Evolutionary conservation across 2,888 invertebrate genomes (phyloP).

Genomic region (Mechanitis messenoides): DNA sequence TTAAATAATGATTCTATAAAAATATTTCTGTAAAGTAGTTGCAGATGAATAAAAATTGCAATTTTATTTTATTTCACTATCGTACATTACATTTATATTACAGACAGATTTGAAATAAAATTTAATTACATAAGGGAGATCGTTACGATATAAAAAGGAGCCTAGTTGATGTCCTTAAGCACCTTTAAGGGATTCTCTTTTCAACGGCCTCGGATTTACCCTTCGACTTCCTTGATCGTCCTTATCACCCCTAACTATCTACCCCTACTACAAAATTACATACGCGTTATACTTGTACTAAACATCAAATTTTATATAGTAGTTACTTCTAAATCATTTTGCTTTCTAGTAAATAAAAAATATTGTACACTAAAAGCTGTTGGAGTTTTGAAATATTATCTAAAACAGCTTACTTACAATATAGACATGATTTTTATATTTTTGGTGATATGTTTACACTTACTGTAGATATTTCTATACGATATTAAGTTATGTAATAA

Average conservation of each 20-base stretch:
- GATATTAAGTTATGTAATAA: too few species aligned
- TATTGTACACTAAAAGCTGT: too few species aligned
- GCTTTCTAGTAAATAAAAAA: too few species aligned
- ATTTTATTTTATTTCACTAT: too few species aligned
- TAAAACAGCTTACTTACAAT: too few species aligned
- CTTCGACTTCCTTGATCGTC: constrained; percentile 32
- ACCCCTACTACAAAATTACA: constrained; percentile 24
- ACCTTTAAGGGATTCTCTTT: constrained; percentile 29
- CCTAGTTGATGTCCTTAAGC: constrained; percentile 25
- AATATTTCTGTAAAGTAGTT: too few species aligned
- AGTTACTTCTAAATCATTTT: neutral
- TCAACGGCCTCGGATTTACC: constrained; percentile 31
- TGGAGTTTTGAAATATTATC: too few species aligned
- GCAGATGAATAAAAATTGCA: neutral
- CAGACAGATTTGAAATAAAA: constrained; percentile 10
- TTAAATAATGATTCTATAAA: too few species aligned
- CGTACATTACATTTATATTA: too few species aligned
- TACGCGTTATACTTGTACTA: constrained; percentile 20
- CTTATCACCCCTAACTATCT: constrained; percentile 31
- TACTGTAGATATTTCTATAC: too few species aligned
- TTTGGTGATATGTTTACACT: too few species aligned
- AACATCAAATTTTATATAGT: constrained; percentile 26
- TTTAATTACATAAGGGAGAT: constrained; percentile 13
- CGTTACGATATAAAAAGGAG: constrained; percentile 12
- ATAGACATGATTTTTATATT: too few species aligned